A percentile compares a stretch with the other conserved stretches of the same genome.
phyloP scores from a whole-genome alignment of 1,140 invertebrate genomes.

The Drosophila subobscura region DNA sequence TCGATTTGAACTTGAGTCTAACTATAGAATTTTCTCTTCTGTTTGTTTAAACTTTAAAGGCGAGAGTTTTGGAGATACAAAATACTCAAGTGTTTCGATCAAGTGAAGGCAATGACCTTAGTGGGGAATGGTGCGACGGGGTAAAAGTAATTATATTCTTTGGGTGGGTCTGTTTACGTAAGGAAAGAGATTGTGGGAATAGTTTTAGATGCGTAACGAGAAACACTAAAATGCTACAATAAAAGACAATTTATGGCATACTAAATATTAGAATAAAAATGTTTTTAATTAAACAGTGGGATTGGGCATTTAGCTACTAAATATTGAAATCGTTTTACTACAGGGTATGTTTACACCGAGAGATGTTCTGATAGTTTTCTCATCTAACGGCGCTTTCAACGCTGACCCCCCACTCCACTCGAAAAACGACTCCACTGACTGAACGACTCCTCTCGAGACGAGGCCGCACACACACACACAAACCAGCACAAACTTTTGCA shows the following conservation, averaged over 20 bases:
- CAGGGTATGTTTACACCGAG: slow-evolving; percentile 8
- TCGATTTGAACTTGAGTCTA: slow-evolving; percentile 19
- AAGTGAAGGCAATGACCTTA: slow-evolving; percentile 23
- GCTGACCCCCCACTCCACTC: slow-evolving; percentile 17
- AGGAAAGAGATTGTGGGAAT: no score
- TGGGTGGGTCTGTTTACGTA: slow-evolving; percentile 37
- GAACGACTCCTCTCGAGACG: slow-evolving; percentile 53
- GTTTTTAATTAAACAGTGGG: no score
- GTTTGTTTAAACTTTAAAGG: slow-evolving; percentile 10
- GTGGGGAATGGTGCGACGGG: no score
- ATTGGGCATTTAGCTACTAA: no score
- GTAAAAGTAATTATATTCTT: slow-evolving; percentile 33
- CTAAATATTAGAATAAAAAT: no score
- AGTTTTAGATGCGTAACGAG: no score
- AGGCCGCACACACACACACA: slow-evolving; percentile 23
- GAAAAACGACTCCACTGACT: slow-evolving; percentile 17
- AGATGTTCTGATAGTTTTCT: slow-evolving; percentile 7
- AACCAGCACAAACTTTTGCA: slow-evolving; percentile 38
- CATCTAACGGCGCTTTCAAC: slow-evolving; percentile 62
- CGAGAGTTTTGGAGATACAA: not conserved
- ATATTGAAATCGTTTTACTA: no score
- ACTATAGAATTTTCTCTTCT: slow-evolving; percentile 15
- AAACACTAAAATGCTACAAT: no score
- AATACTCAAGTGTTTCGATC: slow-evolving; percentile 13
- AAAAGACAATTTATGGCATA: not conserved